Conservation (phyloP, 1,140 invertebrate species). For the Teleogryllus occipitalis region DNA sequence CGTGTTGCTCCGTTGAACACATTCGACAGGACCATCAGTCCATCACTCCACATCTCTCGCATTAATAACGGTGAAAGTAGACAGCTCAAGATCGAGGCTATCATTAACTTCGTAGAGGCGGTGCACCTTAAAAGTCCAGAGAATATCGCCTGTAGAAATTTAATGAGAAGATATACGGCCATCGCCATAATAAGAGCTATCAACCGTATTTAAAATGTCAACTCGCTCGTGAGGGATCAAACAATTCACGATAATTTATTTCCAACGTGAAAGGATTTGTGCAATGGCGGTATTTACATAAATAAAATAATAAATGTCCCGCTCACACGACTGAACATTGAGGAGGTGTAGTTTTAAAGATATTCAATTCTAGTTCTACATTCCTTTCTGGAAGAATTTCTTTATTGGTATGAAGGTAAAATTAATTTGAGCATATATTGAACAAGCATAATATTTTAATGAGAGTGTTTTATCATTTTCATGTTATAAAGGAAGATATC, state of each 20-base stretch:
- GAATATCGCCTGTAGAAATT: slow-evolving; percentile 4
- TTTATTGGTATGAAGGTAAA: no score
- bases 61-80: slow-evolving; percentile 5
- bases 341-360: no score
- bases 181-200: not conserved
- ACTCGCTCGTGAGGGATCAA: not conserved
- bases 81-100: not conserved
- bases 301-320: not conserved
- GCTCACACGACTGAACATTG: not conserved
- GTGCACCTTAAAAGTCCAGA: not conserved
- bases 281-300: not conserved
- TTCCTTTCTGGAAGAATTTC: no score
- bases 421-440: no score
- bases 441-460: no score
- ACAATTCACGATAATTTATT: slow-evolving; percentile 1
- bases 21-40: not conserved
- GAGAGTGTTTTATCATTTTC: no score
- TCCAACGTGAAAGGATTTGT: not conserved
- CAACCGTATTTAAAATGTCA: slow-evolving; percentile 1
- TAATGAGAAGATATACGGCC: slow-evolving; percentile 1
- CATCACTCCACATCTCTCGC: not conserved
- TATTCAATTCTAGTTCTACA: no score
- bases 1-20: not conserved
- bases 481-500: no score
- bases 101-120: not conserved